A percentile compares a stretch with the other conserved stretches of the same genome.
Conservation (phyloP, 2,888 invertebrate species). For the Sinodicranocentrus sp. region DNA sequence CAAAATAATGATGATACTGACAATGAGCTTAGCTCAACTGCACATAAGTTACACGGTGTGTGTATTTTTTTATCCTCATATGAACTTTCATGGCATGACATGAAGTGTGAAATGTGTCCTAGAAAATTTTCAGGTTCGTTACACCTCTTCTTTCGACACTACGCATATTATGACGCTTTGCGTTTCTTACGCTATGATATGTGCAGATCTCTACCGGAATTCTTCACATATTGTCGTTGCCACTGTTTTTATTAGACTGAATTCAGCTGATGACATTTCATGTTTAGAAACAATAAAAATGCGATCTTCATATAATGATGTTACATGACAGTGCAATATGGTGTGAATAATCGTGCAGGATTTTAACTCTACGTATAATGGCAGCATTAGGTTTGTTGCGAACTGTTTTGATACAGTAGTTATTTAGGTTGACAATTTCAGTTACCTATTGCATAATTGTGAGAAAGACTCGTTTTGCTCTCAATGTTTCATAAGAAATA, state of each 20-base stretch:
- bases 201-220: too few relatives aligned
- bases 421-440: too few relatives aligned
- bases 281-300: conserved; percentile 66
- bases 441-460: too few relatives aligned
- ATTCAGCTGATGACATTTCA: conserved; percentile 65
- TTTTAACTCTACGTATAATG: neutral
- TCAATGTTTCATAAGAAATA: neutral
- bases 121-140: conserved; percentile 65
- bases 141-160: conserved; percentile 47
- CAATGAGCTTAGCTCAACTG: conserved; percentile 49
- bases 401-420: too few relatives aligned
- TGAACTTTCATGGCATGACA: conserved; percentile 62
- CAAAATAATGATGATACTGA: conserved; percentile 67
- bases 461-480: too few relatives aligned
- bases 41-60: conserved; percentile 38
- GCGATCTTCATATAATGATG: conserved; percentile 56
- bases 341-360: conserved; percentile 60
- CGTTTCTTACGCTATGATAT: too few relatives aligned
- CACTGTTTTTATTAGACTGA: too few relatives aligned
- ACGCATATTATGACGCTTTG: too few relatives aligned
- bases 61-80: neutral
- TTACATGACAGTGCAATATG: conserved; percentile 49
- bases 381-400: too few relatives aligned
- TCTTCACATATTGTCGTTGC: too few relatives aligned
- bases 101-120: conserved; percentile 66